Conservation (phyloP, 2,113 vertebrate genomes). For the Ivindomyrus marchei region DNA sequence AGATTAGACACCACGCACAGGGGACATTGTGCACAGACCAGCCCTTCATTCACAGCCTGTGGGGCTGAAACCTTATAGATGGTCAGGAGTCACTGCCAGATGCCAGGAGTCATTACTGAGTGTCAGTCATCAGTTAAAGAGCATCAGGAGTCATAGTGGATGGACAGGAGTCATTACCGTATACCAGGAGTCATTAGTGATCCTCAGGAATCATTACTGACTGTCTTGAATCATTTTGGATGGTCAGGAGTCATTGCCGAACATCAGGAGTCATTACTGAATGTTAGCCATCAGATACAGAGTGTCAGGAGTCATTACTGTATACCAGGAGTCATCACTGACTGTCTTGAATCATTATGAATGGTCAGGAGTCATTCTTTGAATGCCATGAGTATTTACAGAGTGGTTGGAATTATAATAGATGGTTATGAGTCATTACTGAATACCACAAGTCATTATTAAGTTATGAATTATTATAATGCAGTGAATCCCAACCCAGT, state of each 20-base stretch:
- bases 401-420: neutral
- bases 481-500: neutral
- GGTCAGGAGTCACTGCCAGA: neutral
- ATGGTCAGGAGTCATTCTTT: neutral
- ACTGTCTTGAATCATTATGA: neutral
- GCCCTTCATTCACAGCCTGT: neutral
- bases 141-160: neutral
- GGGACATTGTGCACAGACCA: neutral
- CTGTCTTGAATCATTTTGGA: neutral
- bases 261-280: neutral
- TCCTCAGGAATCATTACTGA: neutral
- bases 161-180: neutral
- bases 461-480: neutral
- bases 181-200: neutral
- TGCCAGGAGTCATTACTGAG: neutral
- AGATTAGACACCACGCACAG: neutral
- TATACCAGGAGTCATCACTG: neutral
- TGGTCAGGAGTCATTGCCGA: neutral
- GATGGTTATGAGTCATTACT: neutral
- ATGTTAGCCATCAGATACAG: neutral
- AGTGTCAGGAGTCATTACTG: neutral
- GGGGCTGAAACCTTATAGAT: neutral
- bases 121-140: neutral
- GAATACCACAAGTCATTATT: neutral
- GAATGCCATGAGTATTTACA: neutral